These are phyloP conservation scores for rat (Rattus norvegicus) DNA, from an alignment of 2,113 vertebrate genomes.

Conservation along the genomic window GRCr8 NC_086027.1:53224501-53225000, in stretches of 20 bases:
- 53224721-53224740: background rate
- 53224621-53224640: background rate
- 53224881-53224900: background rate
- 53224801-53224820: background rate
- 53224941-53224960: background rate
- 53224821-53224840: background rate
- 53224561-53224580: background rate
- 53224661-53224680: background rate
- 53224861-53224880: background rate
- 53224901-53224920: background rate
- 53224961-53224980: background rate
- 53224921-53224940: background rate
- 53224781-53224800: rapidly evolving
- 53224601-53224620: background rate
- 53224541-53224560: background rate
- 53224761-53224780: background rate
- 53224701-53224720: background rate
- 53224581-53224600: background rate
- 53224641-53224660: background rate
- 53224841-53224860: background rate
- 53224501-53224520: background rate
- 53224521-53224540: background rate
- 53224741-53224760: background rate
- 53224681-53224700: background rate
- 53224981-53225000: background rate